Conservation (phyloP, 2,113 vertebrate genomes). For the Coturnix japonica region DNA sequence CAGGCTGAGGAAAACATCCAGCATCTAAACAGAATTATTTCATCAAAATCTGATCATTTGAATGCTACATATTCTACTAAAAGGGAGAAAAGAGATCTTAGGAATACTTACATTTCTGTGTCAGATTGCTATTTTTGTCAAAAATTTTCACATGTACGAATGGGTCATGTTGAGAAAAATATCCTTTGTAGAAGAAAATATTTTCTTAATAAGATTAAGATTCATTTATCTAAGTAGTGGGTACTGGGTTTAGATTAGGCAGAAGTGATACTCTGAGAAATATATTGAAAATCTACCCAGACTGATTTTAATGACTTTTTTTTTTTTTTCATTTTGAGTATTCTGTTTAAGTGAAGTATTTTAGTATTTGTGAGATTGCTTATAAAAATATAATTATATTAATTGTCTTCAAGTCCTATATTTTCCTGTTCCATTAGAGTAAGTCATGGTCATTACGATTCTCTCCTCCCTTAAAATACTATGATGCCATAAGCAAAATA, state of each 20-base stretch:
- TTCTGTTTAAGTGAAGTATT: conserved; percentile 36
- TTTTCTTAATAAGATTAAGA: neutral
- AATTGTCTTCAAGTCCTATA: conserved; percentile 53
- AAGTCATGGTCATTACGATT: conserved; percentile 62
- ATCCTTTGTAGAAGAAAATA: neutral
- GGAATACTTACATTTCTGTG: neutral
- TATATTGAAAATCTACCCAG: neutral
- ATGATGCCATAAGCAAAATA: conserved; percentile 64
- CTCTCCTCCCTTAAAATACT: conserved; percentile 28
- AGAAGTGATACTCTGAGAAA: neutral
- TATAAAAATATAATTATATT: conserved; percentile 65
- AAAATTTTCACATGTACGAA: neutral
- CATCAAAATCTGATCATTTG: neutral
- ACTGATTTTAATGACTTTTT: conserved; percentile 7
- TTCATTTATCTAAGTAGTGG: conserved; percentile 11
- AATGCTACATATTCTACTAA: neutral
- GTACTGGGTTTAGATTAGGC: neutral
- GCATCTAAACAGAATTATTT: neutral
- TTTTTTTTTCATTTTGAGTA: neutral
- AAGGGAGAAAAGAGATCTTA: neutral
- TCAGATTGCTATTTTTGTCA: neutral
- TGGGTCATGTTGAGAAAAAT: neutral
- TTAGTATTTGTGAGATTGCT: conserved; percentile 58
- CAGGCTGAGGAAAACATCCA: neutral
- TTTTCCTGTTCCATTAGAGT: conserved; percentile 64